Base-by-base conservation (phyloP, 2,797 vertebrate genomes). In the Tragelaphus eurycerus region DNA sequence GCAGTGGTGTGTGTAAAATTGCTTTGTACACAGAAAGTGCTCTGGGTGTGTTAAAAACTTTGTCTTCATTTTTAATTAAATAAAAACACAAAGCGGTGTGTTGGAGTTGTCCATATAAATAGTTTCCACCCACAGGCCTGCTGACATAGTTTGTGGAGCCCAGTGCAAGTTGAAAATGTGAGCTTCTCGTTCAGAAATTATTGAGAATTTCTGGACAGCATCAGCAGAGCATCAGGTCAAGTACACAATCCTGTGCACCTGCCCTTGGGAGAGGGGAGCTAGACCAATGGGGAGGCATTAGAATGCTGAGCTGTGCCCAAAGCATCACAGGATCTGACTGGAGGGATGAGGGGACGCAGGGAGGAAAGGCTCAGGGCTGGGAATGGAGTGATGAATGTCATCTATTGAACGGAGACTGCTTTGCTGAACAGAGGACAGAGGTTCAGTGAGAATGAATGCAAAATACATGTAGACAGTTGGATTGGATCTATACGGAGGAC, bases 31-130 rank as follows among this genome's bases (percentile, higher is more conserved):
- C 23, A 1, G 13, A 29, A 74, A 60, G 74, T 4, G 4, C 17
- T 74, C 43, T 8, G 27, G 62, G 52, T 17, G 16, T 23, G 21
- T 25, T 31, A 12, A 38, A 71, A 81, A 48, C 34, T 54, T 55
- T 46, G 71, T 31, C 50, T 76, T 91, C 13, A 11, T 31, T 83
- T 76, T 78, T 95, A 86, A 86, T 89, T 27, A 85, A 92, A 92
- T 84, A 25, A 82, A 90, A 85, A 59, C 91, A 50, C 38, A 82
- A 59, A 48, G 74, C 29, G 16, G 4, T 12, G 23, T 76, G 85
- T 86, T 67, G 62, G 43, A 48, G 62, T 7, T 67, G 54, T 25
- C 54, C 91, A 54, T 23, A 13, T 4, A 21, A 57, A 86, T 16
- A 31, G 43, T 59, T 86, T 23, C 50, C 43, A 54, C 43, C n/a